A percentile compares a stretch with the other conserved stretches of the same genome.
Conservation (phyloP, 2,888 invertebrate species). For the Himalopsyche japonica region DNA sequence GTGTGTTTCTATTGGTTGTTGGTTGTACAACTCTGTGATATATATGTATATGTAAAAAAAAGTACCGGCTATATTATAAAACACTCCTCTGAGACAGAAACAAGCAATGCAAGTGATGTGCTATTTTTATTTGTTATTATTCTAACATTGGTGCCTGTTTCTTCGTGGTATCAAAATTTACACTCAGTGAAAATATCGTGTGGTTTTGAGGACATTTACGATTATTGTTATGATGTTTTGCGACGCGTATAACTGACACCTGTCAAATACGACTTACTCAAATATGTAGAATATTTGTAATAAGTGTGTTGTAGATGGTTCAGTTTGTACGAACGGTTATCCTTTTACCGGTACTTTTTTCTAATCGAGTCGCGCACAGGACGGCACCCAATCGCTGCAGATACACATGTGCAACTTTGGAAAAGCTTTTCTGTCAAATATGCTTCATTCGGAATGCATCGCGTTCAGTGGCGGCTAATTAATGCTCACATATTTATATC, state of each 20-base stretch:
- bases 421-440: constrained; percentile 43
- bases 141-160: background rate
- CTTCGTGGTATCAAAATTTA: background rate
- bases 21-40: background rate
- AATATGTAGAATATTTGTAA: too few species aligned
- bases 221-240: background rate
- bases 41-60: too few species aligned
- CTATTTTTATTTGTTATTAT: background rate
- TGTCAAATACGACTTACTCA: background rate
- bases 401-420: background rate
- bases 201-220: background rate
- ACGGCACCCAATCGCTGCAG: background rate
- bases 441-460: constrained; percentile 50
- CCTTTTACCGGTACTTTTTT: background rate
- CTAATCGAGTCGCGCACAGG: background rate
- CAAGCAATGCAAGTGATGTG: background rate
- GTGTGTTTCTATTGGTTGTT: background rate
- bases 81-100: background rate
- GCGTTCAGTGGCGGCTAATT: constrained; percentile 42
- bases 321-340: background rate
- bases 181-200: background rate
- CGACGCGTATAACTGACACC: background rate
- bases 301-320: background rate
- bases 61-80: background rate
- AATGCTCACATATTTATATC: background rate